Evolutionary conservation across 2,797 vertebrate genomes (phyloP), one percentile per base, ranked within the genome.

Genomic region (Amphiprion clarkii): DNA sequence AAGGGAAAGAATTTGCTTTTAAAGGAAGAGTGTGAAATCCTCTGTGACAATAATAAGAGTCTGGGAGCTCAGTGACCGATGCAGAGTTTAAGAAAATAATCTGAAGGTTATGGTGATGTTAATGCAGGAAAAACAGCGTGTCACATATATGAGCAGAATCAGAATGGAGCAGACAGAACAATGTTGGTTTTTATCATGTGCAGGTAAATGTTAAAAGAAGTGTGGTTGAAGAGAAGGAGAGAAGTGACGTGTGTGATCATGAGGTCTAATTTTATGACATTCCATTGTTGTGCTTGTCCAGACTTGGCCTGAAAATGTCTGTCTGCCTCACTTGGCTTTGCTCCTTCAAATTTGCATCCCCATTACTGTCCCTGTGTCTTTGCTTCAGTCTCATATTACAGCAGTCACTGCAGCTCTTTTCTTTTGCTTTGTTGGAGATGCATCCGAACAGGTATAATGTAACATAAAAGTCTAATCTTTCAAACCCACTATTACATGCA

Each of bases 331-430:
- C 67, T 59, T 1, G 46, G 29, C 66, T 78, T 66, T 65, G 57
- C 53, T 82, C 59, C 19, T 72, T 81, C 62, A 67, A 16, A 77
- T 84, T n/a, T 81, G 51, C 21, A 0, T 81, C 67, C 73, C 63
- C 61, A 62, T 59, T 76, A 48, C 59, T 4, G 61, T 11, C 42
- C 17, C 58, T 54, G 64, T 77, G 69, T 81, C 25, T 52, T 78
- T 54, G 42, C 23, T 52, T 64, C 33, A 51, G 51, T 21, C 36
- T 69, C 17, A 5, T 33, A 40, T 65, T 60, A 58, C 66, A 62
- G 39, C 71, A 72, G 53, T 77, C 11, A 6, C 52, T 21, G 16
- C 33, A 13, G 21, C 25, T 31, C 3, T 44, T 9, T 36, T 72
- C n/a, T 33, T 29, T 39, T 21, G 61, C 67, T 81, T 23, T 48